These are phyloP conservation scores for Pelobates fuscus DNA, from an alignment of 2,113 vertebrate species.

Conservation along the genomic window DNA sequence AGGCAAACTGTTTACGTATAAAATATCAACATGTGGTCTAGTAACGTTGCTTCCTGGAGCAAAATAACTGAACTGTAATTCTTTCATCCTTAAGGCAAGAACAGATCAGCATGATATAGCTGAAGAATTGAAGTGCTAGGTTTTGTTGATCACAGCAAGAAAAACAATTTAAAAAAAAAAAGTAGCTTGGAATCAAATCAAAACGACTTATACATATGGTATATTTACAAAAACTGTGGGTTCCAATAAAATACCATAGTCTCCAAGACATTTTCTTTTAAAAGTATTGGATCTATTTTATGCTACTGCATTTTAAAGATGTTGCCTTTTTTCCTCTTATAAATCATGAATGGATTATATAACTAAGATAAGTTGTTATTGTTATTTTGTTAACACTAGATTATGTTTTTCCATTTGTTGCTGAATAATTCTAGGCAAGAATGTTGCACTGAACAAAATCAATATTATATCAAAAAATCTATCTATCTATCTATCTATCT, in stretches of 20 bases:
- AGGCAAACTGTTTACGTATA: slow-evolving; percentile 14
- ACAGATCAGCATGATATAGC: slow-evolving; percentile 12
- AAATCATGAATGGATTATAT: not conserved
- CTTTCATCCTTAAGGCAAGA: slow-evolving; percentile 24
- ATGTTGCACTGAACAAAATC: too few relatives aligned
- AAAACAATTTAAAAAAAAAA: slow-evolving; percentile 20
- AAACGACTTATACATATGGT: slow-evolving; percentile 12
- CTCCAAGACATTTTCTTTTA: slow-evolving; percentile 10
- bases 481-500: too few relatives aligned
- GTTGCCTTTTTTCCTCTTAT: not conserved
- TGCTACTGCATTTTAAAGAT: not conserved
- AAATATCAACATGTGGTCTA: slow-evolving; percentile 26
- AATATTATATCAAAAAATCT: too few relatives aligned
- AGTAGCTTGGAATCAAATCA: not conserved
- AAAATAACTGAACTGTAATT: slow-evolving; percentile 26
- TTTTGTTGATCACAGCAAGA: slow-evolving; percentile 32
- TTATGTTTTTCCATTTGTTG: too few relatives aligned
- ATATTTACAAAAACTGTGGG: slow-evolving; percentile 7
- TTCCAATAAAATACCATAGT: slow-evolving; percentile 6
- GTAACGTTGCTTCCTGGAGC: slow-evolving; percentile 16
- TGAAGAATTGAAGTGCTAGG: slow-evolving; percentile 1
- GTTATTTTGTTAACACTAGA: too few relatives aligned
- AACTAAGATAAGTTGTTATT: not conserved
- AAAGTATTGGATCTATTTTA: not conserved
- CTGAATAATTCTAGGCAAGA: too few relatives aligned